These are phyloP conservation scores for Antheraea pernyi DNA, from an alignment of 1,140 invertebrate species.

Conservation along the genomic window DNA sequence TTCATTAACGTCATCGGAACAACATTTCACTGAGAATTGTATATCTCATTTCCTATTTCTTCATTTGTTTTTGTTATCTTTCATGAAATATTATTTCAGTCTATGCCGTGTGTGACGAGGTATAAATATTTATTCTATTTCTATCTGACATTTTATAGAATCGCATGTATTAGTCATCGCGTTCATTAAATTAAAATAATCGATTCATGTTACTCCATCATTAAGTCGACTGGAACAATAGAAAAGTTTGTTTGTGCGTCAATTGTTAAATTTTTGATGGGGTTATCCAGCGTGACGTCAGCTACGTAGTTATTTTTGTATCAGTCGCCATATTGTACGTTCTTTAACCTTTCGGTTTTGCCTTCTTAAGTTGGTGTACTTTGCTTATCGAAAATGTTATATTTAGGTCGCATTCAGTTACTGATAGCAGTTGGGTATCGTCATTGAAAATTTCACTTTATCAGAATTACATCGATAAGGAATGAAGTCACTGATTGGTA, in stretches of 20 bases:
- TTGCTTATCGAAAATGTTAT: background rate
- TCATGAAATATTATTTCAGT: background rate
- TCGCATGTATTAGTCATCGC: background rate
- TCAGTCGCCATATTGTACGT: background rate
- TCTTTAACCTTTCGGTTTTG: constrained; percentile 13
- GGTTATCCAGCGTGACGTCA: constrained; percentile 22
- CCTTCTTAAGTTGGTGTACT: background rate
- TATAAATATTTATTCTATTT: background rate
- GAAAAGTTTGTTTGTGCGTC: constrained; percentile 3
- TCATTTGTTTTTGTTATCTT: background rate
- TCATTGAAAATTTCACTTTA: constrained; percentile 6
- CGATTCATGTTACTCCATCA: constrained; percentile 2
- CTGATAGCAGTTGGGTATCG: background rate
- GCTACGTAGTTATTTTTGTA: background rate
- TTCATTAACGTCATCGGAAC: background rate
- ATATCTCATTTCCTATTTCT: background rate
- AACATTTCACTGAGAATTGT: background rate
- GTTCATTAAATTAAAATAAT: constrained; percentile 5
- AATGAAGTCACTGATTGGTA: constrained; percentile 2
- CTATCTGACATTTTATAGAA: background rate
- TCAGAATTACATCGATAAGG: constrained; percentile 6
- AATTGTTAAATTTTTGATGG: constrained; percentile 20
- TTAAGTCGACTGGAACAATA: constrained; percentile 4
- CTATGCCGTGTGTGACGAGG: background rate
- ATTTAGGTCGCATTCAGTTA: constrained; percentile 15